Conservation (phyloP, 2,797 vertebrate genomes). For the Scolopax rusticola region DNA sequence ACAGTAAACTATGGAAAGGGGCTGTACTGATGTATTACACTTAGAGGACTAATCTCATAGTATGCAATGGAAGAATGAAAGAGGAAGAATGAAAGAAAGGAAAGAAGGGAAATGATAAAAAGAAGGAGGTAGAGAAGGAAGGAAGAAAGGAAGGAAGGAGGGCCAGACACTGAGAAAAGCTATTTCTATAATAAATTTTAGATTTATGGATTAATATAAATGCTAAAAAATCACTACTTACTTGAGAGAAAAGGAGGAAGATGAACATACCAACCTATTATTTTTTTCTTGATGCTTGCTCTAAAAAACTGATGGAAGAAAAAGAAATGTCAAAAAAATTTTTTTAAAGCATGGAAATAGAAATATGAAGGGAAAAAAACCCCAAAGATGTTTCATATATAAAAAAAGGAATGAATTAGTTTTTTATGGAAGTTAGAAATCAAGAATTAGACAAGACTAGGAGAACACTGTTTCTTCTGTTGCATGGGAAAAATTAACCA, state of each 20-base stretch:
- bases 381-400: not conserved
- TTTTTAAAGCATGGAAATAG: not conserved
- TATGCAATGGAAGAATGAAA: not conserved
- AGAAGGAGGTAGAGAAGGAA: no score
- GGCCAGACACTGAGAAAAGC: not conserved
- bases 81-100: not conserved
- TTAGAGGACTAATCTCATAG: not conserved
- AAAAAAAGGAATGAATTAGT: not conserved
- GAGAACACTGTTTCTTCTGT: not conserved
- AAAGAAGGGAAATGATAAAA: not conserved
- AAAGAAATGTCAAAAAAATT: not conserved
- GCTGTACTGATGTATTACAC: not conserved
- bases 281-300: not conserved
- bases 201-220: not conserved
- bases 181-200: not conserved
- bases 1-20: not conserved
- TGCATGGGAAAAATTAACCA: not conserved
- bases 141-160: not conserved
- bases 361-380: not conserved
- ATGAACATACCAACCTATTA: not conserved
- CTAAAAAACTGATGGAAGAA: not conserved
- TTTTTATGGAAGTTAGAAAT: not conserved
- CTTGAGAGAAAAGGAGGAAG: not conserved
- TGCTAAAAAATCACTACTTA: not conserved
- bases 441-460: not conserved